These are phyloP conservation scores for Drosophila differens DNA, from an alignment of 2,888 invertebrate species.

Conservation along the genomic window DNA sequence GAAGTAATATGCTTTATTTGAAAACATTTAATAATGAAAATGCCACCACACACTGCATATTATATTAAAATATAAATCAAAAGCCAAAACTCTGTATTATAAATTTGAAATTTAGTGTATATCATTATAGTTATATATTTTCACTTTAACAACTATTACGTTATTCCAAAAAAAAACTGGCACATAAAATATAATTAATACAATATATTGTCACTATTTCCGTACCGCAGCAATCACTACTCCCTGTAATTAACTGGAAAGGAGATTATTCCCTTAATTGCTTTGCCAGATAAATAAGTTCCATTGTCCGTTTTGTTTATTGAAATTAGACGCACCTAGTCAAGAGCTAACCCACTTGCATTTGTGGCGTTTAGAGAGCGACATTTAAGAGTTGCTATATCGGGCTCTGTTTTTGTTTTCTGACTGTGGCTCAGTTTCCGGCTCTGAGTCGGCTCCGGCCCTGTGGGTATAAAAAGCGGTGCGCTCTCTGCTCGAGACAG, in stretches of 20 bases:
- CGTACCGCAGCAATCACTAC: neutral
- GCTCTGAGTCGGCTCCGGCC: slow-evolving; percentile 10
- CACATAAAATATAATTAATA: neutral
- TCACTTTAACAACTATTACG: neutral
- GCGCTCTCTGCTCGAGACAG: slow-evolving; percentile 11
- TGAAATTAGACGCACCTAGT: slow-evolving; percentile 23
- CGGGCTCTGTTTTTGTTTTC: neutral
- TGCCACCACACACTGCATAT: neutral
- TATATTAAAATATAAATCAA: neutral
- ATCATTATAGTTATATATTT: neutral
- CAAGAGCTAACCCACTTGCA: slow-evolving; percentile 15
- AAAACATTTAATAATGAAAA: neutral
- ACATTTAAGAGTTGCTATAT: slow-evolving; percentile 22
- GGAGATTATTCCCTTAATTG: slow-evolving; percentile 25
- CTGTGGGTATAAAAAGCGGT: slow-evolving; percentile 42
- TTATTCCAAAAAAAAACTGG: neutral
- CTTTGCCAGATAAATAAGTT: neutral
- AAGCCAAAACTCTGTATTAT: neutral
- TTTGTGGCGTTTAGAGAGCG: slow-evolving; percentile 1
- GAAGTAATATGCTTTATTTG: neutral
- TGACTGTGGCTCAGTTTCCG: neutral
- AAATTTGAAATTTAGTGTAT: neutral
- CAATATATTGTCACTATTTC: neutral
- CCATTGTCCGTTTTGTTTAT: slow-evolving; percentile 2
- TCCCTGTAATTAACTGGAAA: slow-evolving; percentile 18